Evolutionary conservation across 1,140 invertebrate genomes (phyloP).

Genomic region (Mya arenaria): DNA sequence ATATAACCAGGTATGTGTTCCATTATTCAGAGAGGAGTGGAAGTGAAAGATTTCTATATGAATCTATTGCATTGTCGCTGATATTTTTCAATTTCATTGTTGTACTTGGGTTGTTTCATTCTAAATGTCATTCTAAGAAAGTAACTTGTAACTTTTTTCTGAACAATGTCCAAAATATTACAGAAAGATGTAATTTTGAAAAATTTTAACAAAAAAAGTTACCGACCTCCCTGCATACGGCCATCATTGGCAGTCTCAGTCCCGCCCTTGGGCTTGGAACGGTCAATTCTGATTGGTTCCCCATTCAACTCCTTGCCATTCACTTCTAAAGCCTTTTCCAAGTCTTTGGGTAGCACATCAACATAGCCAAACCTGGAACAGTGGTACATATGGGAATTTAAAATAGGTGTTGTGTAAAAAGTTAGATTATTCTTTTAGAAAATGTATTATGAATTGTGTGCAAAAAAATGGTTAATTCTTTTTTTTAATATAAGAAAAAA

Average conservation of each 20-base stretch:
- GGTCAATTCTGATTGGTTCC: constrained; percentile 45
- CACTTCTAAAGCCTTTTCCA: constrained; percentile 39
- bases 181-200: too few species aligned
- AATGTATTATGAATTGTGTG: too few species aligned
- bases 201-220: background rate
- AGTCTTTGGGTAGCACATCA: constrained; percentile 34
- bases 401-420: too few species aligned
- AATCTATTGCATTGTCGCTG: background rate
- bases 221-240: constrained; percentile 28
- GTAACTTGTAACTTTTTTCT: too few species aligned
- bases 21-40: too few species aligned
- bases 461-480: too few species aligned
- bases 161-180: too few species aligned
- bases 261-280: constrained; percentile 12
- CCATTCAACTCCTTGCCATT: constrained; percentile 39
- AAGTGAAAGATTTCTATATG: background rate
- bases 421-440: too few species aligned
- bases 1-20: background rate
- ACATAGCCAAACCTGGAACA: constrained; percentile 42
- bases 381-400: background rate
- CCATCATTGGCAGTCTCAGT: background rate
- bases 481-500: too few species aligned
- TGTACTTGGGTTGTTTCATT: too few species aligned
- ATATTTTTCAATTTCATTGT: background rate
- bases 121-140: too few species aligned